phyloP scores from a whole-genome alignment of 2,888 invertebrate genomes.

The Anorthoa munda region DNA sequence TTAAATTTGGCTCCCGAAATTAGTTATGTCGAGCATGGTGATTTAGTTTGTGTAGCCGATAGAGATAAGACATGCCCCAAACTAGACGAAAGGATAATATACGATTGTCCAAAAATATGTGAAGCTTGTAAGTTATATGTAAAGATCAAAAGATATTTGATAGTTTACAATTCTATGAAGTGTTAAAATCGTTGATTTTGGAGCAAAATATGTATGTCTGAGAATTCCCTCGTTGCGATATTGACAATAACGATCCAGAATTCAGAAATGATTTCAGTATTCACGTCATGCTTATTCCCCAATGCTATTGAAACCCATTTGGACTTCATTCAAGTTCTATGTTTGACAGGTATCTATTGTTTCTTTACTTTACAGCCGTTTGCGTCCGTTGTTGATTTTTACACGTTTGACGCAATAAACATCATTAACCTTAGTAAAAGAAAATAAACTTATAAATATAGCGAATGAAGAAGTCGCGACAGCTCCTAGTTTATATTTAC shows the following conservation, averaged over 20 bases:
- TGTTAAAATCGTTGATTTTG: constrained; percentile 7
- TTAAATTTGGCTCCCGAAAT: constrained; percentile 56
- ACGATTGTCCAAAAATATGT: constrained; percentile 44
- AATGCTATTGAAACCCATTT: constrained; percentile 51
- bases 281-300: constrained; percentile 18
- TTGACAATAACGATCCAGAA: constrained; percentile 11
- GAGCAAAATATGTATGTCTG: background rate
- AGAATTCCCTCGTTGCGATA: background rate
- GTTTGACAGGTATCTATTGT: constrained; percentile 49
- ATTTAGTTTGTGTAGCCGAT: constrained; percentile 39
- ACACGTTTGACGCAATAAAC: constrained; percentile 55
- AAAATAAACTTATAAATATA: constrained; percentile 70
- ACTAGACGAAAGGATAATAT: constrained; percentile 44
- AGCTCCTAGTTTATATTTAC: constrained; percentile 65
- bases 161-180: constrained; percentile 6
- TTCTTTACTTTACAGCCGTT: constrained; percentile 30
- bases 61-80: constrained; percentile 40
- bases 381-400: constrained; percentile 54
- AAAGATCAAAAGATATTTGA: constrained; percentile 18
- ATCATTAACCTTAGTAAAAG: constrained; percentile 57
- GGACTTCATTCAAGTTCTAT: constrained; percentile 56
- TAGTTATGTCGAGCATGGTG: constrained; percentile 36
- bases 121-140: constrained; percentile 7
- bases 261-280: constrained; percentile 20
- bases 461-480: constrained; percentile 63